phyloP scores from a whole-genome alignment of 1,140 invertebrate species.

The Conus betulinus region DNA sequence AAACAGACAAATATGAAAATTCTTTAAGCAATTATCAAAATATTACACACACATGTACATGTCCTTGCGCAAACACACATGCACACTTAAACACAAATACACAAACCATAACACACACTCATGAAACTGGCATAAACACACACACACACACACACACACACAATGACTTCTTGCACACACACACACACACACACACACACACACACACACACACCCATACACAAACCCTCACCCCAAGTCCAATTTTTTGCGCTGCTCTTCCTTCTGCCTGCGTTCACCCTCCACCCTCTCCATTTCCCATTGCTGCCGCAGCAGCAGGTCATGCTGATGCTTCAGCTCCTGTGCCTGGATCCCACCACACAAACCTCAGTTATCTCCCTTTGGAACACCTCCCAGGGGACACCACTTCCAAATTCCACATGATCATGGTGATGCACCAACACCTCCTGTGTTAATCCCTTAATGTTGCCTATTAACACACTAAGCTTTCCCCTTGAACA shows the following conservation, averaged over 20 bases:
- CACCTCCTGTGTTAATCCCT: too few species aligned
- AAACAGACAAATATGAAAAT: too few species aligned
- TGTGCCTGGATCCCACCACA: conserved; percentile 53
- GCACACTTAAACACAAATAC: conserved; percentile 50
- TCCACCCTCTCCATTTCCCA: conserved; percentile 71
- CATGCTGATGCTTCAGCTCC: conserved; percentile 66
- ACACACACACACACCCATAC: background rate
- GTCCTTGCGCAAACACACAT: background rate
- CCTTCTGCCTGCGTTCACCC: conserved; percentile 62
- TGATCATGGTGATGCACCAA: too few species aligned
- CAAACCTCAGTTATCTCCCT: too few species aligned
- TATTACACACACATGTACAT: background rate
- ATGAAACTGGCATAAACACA: too few species aligned
- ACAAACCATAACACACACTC: background rate
- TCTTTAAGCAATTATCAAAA: too few species aligned
- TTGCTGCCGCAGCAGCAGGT: conserved; percentile 66
- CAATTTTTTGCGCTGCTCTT: conserved; percentile 62
- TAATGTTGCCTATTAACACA: background rate
- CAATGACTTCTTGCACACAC: background rate
- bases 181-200: background rate
- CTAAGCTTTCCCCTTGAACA: too few species aligned
- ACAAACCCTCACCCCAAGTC: conserved; percentile 66
- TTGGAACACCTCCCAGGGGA: too few species aligned
- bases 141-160: background rate
- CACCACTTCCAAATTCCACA: too few species aligned